These are phyloP conservation scores for Caligus rogercresseyi DNA, from an alignment of 1,140 invertebrate species.

Conservation along the genomic window DNA sequence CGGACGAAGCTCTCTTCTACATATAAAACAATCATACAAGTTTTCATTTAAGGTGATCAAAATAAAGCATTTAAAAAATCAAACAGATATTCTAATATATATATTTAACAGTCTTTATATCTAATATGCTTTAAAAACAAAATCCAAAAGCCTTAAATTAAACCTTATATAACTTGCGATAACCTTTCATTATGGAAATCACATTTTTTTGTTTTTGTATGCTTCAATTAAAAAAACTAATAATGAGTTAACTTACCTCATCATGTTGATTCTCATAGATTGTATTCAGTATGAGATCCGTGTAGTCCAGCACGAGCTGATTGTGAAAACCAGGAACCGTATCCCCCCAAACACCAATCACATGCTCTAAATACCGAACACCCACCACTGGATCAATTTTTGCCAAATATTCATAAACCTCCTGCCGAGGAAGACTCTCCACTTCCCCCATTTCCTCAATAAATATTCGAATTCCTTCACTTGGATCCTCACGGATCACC, in stretches of 20 bases:
- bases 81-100: no score
- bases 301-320: slow-evolving; percentile 64
- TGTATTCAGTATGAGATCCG: slow-evolving; percentile 37
- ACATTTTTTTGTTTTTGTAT: no score
- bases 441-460: slow-evolving; percentile 77
- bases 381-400: slow-evolving; percentile 57
- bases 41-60: no score
- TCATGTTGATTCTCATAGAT: background rate
- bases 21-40: no score
- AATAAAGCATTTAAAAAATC: no score
- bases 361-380: slow-evolving; percentile 83
- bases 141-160: no score
- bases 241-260: background rate
- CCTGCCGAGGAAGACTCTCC: slow-evolving; percentile 64
- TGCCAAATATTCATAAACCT: slow-evolving; percentile 70
- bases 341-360: slow-evolving; percentile 76
- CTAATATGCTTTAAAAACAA: no score
- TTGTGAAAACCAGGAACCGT: slow-evolving; percentile 72
- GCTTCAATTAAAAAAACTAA: no score
- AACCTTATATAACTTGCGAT: no score
- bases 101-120: no score
- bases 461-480: slow-evolving; percentile 83
- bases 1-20: no score
- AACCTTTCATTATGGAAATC: no score
- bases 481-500: slow-evolving; percentile 65